Evolutionary conservation across 2,888 invertebrate genomes (phyloP).

Genomic region (Heteropelma amictum): DNA sequence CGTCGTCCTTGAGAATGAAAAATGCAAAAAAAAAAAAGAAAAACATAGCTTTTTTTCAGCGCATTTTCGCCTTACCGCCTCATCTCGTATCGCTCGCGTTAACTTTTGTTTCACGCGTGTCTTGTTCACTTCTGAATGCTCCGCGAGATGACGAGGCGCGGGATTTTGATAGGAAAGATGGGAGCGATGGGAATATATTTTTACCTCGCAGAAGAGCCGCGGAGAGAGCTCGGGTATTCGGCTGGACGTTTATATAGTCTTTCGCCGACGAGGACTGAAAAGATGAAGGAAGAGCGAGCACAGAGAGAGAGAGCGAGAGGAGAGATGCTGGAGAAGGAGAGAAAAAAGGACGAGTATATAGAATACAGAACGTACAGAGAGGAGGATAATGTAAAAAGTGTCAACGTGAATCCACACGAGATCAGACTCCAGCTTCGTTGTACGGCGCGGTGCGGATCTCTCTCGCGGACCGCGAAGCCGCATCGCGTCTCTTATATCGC

Average conservation of each 20-base stretch:
- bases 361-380: conserved; percentile 20
- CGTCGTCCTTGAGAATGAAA: no score
- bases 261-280: conserved; percentile 24
- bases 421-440: conserved; percentile 34
- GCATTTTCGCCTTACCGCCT: no score
- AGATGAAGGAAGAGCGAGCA: conserved; percentile 14
- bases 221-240: conserved; percentile 25
- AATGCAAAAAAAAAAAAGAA: no score
- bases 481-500: conserved; percentile 38
- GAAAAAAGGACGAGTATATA: neutral
- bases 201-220: conserved; percentile 10
- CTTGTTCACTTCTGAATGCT: neutral
- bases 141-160: conserved; percentile 4
- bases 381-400: conserved; percentile 57
- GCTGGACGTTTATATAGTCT: conserved; percentile 11
- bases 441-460: neutral
- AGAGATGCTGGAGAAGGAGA: neutral
- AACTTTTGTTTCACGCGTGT: conserved; percentile 13
- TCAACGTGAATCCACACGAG: conserved; percentile 55
- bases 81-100: no score
- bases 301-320: neutral
- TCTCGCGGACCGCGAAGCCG: conserved; percentile 28
- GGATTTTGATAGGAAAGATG: neutral
- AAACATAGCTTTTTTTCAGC: no score
- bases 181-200: neutral